Evolutionary conservation across 1,140 invertebrate species (phyloP), one percentile per base, ranked within the genome.

Genomic region (Brachionus sp.): DNA sequence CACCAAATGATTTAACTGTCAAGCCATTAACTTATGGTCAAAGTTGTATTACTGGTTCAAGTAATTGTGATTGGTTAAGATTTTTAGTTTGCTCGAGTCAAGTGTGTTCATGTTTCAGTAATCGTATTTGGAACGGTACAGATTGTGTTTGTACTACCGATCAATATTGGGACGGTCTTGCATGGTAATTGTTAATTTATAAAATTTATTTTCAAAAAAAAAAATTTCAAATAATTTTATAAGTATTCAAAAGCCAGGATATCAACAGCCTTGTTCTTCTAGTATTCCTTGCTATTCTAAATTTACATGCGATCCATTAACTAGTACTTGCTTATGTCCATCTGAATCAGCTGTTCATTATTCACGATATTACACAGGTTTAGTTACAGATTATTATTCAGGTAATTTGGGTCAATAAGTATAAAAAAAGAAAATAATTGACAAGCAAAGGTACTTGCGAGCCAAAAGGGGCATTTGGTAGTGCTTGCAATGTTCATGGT

Each of bases 301-400:
- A 23, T 80, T 80, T 10, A 44, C 62, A 2, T 80, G 77, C 42
- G 77, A 80, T 80, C 25, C 50, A 33, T 62, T 80, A 9, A 80
- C 77, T 23, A 62, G 62, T 25, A 80, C 77, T 44, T 80, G 77
- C 29, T 44, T 80, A 35, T 80, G 77, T 42, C 77, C 77, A 39
- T 80, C 77, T 3, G 23, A 25, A 4, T 80, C 50, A 5, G 4
- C 50, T 1, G 10, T 29, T 16, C 9, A 29, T 44, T 80, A 80
- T 44, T 62, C 77, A 7, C 46, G 35, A 0, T 80, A 35, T 44
- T 80, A 80, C 39, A 80, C 46, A 19, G 77, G 50, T 33, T 33
- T 29, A 12, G 77, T 57, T 33, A 80, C 70, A 19, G 50, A 66
- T 25, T 80, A 62, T 62, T 57, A 62, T 80, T 37, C 50, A 23